Evolutionary conservation across 2,888 invertebrate genomes (phyloP), one percentile per base, ranked within the genome.

Genomic region (Tuta absoluta): DNA sequence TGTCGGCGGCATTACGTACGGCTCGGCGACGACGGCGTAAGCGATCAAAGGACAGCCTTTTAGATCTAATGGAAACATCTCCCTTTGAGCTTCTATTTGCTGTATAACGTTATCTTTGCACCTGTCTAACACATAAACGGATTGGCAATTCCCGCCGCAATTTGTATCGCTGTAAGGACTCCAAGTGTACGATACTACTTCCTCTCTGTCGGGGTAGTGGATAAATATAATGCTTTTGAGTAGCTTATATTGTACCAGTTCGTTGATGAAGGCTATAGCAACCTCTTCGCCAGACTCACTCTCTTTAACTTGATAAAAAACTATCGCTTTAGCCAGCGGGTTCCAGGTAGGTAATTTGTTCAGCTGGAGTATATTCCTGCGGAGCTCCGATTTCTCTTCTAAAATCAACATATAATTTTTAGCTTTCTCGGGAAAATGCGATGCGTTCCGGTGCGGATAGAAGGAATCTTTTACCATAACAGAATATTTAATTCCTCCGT

Each of bases 331-430:
- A 14, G 92, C 91, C 66, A 90, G 81, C 67, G 92, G 92, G 78
- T 92, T 92, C 92, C 92, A 92, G 68, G 91, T 87, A 11, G 92
- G 92, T 64, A 92, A 79, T 75, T 85, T 88, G 69, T 87, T 87
- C 69, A 92, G 76, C 75, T 91, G 89, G 68, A 86, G 72, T 76
- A 92, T 89, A 77, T 92, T 89, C 71, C 87, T 82, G 69, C 75
- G 80, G 51, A 92, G 77, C 73, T 92, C 91, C 56, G 82, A 80
- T 80, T 87, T 88, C 68, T 89, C 85, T 78, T 92, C 91, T 68
- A 92, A 81, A 80, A 92, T 87, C 80, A 92, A 80, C 89, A 92
- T 87, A 79, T 92, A 92, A 84, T 92, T 92, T 81, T 92, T 91
- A 65, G 92, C 92, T 81, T 89, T 92, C 79, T 92, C 92, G 19